A percentile compares a stretch with the other conserved stretches of the same genome.
Conservation (phyloP, 1,140 invertebrate species). For the Sitophilus oryzae region DNA sequence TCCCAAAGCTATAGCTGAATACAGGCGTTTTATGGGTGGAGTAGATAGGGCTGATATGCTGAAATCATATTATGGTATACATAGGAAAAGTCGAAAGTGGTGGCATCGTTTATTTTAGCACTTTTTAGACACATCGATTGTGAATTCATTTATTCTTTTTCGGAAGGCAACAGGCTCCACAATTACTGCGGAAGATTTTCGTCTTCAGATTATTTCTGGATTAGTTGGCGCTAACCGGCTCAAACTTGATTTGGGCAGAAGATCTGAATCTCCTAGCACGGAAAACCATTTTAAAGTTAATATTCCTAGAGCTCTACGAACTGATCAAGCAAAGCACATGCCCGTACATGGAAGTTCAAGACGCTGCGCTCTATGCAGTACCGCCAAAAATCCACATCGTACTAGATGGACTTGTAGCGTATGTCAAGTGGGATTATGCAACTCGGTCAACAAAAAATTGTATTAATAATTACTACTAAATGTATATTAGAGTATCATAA, state of each 20-base stretch:
- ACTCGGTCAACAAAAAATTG: no score
- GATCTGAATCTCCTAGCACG: neutral
- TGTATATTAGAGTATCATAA: no score
- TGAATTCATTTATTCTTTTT: constrained; percentile 6
- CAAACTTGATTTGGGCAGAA: neutral
- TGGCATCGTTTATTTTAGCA: constrained; percentile 41
- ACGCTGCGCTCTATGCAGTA: constrained; percentile 20
- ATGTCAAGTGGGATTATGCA: constrained; percentile 11
- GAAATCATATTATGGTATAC: constrained; percentile 33
- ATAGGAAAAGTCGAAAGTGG: constrained; percentile 41
- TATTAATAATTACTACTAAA: no score
- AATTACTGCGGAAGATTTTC: neutral
- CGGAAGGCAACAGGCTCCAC: neutral
- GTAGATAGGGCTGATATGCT: constrained; percentile 41
- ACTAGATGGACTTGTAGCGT: constrained; percentile 9
- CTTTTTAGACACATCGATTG: constrained; percentile 11
- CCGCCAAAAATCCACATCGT: constrained; percentile 9
- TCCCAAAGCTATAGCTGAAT: no score
- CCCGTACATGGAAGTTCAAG: constrained; percentile 12
- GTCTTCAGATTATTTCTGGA: neutral
- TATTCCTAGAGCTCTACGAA: no score
- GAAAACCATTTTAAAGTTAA: neutral
- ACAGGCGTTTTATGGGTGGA: no score
- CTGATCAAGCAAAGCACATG: constrained; percentile 10
- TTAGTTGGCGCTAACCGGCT: neutral